Evolutionary conservation across 2,113 vertebrate species (phyloP).

Genomic region (Pachypanchax playfairii): DNA sequence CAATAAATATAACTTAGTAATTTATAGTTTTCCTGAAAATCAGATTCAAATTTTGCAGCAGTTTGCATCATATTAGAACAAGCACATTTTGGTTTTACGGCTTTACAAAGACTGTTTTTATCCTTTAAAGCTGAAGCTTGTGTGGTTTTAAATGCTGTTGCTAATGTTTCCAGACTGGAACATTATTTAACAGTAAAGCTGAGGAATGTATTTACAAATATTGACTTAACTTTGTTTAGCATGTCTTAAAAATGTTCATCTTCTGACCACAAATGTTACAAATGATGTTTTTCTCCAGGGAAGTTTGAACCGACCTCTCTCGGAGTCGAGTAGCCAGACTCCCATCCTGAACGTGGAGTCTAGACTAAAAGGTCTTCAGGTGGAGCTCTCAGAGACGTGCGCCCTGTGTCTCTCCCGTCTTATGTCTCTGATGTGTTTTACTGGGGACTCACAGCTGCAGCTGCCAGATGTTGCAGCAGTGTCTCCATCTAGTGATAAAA

Average conservation of each 20-base stretch:
- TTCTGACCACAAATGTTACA: not conserved
- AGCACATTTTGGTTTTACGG: too few species aligned
- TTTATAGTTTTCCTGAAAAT: too few species aligned
- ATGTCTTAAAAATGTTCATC: not conserved
- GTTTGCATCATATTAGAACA: too few species aligned
- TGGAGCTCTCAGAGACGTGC: slow-evolving; percentile 92
- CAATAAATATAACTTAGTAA: too few species aligned
- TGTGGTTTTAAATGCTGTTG: too few species aligned
- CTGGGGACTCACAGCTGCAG: not conserved
- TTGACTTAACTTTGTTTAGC: too few species aligned
- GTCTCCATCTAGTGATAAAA: slow-evolving; percentile 38
- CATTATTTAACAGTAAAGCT: too few species aligned
- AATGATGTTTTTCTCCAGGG: slow-evolving; percentile 77
- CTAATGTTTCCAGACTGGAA: too few species aligned
- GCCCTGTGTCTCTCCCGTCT: slow-evolving; percentile 90
- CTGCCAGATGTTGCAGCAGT: slow-evolving; percentile 25
- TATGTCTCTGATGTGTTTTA: slow-evolving; percentile 77
- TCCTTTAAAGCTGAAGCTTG: too few species aligned
- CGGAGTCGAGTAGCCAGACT: slow-evolving; percentile 73
- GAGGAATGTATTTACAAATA: too few species aligned
- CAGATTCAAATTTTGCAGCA: too few species aligned
- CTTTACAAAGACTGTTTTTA: too few species aligned
- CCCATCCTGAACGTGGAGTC: slow-evolving; percentile 87
- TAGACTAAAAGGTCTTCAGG: slow-evolving; percentile 88
- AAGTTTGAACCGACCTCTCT: slow-evolving; percentile 86